Percentiles rank a stretch among this genome's conserved stretches.
Evolutionary conservation across 2,888 invertebrate genomes (phyloP).

Genomic region (Luperina nickerlii): DNA sequence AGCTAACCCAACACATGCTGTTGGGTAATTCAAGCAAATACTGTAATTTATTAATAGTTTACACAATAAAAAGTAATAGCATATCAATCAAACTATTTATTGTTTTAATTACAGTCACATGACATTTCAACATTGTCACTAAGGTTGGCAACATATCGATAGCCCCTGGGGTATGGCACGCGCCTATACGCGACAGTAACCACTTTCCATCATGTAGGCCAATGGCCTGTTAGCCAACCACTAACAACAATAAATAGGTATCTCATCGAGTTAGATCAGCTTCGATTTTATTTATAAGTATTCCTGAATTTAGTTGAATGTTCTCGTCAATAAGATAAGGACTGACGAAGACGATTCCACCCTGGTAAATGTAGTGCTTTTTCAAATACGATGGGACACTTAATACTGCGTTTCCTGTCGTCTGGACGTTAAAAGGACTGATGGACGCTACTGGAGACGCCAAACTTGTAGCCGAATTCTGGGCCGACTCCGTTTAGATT

Average conservation of each 20-base stretch:
- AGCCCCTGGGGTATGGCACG: conserved; percentile 4
- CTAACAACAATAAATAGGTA: neutral
- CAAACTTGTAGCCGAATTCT: neutral
- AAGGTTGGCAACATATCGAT: neutral
- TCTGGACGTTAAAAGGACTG: neutral
- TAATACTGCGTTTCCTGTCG: neutral
- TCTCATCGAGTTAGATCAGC: neutral
- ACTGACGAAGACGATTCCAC: too few species aligned
- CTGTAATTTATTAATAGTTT: too few species aligned
- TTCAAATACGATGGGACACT: neutral
- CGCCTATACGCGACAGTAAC: neutral
- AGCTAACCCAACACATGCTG: too few species aligned
- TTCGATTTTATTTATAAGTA: neutral
- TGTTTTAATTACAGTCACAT: neutral
- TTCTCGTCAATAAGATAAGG: too few species aligned
- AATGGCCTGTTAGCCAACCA: neutral
- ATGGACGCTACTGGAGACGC: neutral
- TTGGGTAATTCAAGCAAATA: too few species aligned
- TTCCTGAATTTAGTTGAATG: too few species aligned
- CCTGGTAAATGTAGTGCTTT: neutral
- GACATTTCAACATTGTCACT: conserved; percentile 3
- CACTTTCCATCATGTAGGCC: conserved; percentile 20
- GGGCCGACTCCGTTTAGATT: neutral
- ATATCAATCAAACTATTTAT: too few species aligned
- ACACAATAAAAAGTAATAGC: too few species aligned